Evolutionary conservation across 2,888 invertebrate genomes (phyloP), one percentile per base, ranked within the genome.

Genomic region (Mellilla xanthometata): DNA sequence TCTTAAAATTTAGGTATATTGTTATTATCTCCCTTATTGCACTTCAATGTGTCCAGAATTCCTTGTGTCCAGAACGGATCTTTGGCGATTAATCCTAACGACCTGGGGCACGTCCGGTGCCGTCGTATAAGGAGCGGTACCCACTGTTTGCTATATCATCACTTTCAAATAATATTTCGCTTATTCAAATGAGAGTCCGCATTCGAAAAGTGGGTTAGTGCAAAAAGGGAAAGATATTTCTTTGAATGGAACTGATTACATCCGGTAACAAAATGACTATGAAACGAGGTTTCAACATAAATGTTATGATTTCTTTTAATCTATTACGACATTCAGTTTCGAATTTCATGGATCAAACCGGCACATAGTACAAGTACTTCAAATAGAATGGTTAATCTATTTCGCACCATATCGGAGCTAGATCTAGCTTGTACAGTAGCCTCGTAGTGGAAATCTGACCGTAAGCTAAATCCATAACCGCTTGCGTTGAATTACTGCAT

Each of bases 11-110:
- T n/a, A n/a, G n/a, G n/a, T n/a, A n/a, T 23, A 65, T 65, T 49
- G 58, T 55, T 34, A 54, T 63, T 60, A 54, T 56, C 61, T 58
- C 50, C 54, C 47, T 40, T 27, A 32, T 41, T 54, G 52, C 49
- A 50, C 50, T 55, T 32, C 43, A 23, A 51, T 47, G 51, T 56
- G 56, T 70, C 62, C 52, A 45, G 60, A 51, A 68, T 71, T 59
- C 62, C 62, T 58, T 56, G 46, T 60, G 55, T 61, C 56, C 58
- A 59, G 61, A 57, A 55, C 54, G 60, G 61, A 57, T 58, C n/a
- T n/a, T 65, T 60, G 56, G 56, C 59, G 53, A 67, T 72, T 65
- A 72, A 76, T 72, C 67, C 66, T 70, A 74, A 79, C 65, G 71
- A 70, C 51, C 53, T 30, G 30, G 36, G 53, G 46, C 57, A 49